Evolutionary conservation across 2,113 vertebrate species (phyloP), one percentile per base, ranked within the genome.

Genomic region (Gymnorhina tibicen): DNA sequence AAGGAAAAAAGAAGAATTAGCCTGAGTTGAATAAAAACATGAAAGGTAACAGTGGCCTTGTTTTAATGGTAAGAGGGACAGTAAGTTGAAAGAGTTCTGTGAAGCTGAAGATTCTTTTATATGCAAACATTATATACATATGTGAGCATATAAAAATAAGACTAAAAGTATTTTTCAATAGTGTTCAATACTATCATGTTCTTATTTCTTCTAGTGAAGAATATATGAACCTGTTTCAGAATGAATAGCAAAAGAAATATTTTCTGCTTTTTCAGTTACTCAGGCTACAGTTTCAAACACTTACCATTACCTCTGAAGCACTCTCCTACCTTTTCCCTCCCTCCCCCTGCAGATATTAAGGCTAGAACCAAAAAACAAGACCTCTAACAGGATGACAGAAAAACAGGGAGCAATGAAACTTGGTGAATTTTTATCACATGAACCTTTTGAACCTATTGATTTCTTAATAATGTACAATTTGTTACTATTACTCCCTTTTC

Each of bases 301-400:
- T 88, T 95, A 94, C 53, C 85, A 95, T 52, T 92, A 93, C 68
- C 80, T 96, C 92, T 96, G 93, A 97, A 94, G 90, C 77, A 95
- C 59, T 95, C 87, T 95, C 89, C 89, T 97, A 96, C 89, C 52
- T 94, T 95, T 93, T 82, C 85, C 91, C 75, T 95, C 90, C 27
- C 49, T 53, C 8, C 7, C 27, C 30, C 63, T 32, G 5, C 19
- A 85, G 37, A 52, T n/a, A 73, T 19, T 53, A 94, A 41, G 80
- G 67, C 84, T 93, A 95, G 86, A 97, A 98, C 91, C 37, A 96
- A 59, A 14, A 96, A 46, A 6, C 20, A 86, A 91, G 84, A 96
- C 73, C 79, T 96, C 97, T 93, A 96, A 96, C 41, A 92, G 37
- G 47, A 96, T 55, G 56, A 73, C 69, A 56, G 69, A 78, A 97